Evolutionary conservation across 2,797 vertebrate genomes (phyloP).

Genomic region (Cynodonichthys magdalenae): DNA sequence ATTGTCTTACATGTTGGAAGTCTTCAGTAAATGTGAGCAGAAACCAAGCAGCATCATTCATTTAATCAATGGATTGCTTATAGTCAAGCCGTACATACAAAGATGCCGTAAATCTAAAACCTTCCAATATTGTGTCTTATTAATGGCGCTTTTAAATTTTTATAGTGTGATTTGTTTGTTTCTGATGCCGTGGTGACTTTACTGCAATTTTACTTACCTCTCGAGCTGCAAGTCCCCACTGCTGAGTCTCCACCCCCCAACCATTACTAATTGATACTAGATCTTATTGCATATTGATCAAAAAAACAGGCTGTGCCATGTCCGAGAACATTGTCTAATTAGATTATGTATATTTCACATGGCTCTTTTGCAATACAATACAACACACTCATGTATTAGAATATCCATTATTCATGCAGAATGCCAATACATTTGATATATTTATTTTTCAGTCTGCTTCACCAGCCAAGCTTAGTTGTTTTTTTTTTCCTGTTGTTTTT

Average conservation of each 20-base stretch:
- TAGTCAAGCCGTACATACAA: constrained; percentile 47
- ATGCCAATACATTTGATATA: constrained; percentile 73
- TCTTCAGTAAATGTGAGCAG: constrained; percentile 27
- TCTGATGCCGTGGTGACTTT: constrained; percentile 31
- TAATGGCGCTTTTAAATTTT: constrained; percentile 57
- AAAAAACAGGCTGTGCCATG: constrained; percentile 60
- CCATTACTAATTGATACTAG: constrained; percentile 77
- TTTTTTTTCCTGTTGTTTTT: too few species aligned
- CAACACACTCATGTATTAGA: constrained; percentile 70
- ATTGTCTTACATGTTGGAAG: constrained; percentile 35
- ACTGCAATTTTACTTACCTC: constrained; percentile 59
- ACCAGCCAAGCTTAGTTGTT: constrained; percentile 46
- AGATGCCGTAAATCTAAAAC: constrained; percentile 54
- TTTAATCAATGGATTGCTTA: constrained; percentile 60
- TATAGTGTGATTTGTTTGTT: constrained; percentile 54
- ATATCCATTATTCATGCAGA: constrained; percentile 74
- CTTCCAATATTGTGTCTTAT: constrained; percentile 56
- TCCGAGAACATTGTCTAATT: constrained; percentile 76
- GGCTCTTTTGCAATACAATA: constrained; percentile 73
- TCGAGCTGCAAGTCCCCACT: constrained; percentile 33
- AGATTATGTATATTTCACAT: constrained; percentile 78
- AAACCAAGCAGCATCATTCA: constrained; percentile 47
- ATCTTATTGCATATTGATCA: constrained; percentile 81
- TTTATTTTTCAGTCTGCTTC: constrained; percentile 71
- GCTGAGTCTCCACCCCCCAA: constrained; percentile 43